Percentiles rank a stretch among this genome's conserved stretches.
Evolutionary conservation across 1,140 invertebrate genomes (phyloP).

Genomic region (Scaptomyza montana): DNA sequence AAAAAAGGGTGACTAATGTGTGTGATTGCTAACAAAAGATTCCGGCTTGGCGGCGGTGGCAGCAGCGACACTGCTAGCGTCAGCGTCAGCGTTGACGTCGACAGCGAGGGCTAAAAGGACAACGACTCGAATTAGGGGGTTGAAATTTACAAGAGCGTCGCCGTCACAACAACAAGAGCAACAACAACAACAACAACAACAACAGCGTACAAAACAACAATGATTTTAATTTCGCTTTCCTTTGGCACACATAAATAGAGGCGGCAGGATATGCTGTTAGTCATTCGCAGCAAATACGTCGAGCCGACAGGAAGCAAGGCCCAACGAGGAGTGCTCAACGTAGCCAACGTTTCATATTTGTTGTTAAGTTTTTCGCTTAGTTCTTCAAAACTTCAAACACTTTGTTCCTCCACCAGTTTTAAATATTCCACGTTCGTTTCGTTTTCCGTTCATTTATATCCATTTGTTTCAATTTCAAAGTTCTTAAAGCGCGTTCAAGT

Average conservation of each 20-base stretch:
- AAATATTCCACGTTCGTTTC: constrained; percentile 26
- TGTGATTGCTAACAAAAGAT: constrained; percentile 84
- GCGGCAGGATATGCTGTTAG: constrained; percentile 67
- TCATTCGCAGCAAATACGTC: constrained; percentile 83
- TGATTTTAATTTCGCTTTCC: constrained; percentile 83
- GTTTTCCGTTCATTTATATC: constrained; percentile 30
- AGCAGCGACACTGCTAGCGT: constrained; percentile 23
- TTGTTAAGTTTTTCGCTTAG: constrained; percentile 66
- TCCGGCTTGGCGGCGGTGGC: constrained; percentile 66
- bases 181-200: background rate
- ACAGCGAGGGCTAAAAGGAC: constrained; percentile 69
- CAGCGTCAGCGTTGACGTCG: constrained; percentile 1
- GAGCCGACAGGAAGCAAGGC: constrained; percentile 74
- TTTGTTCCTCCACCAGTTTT: constrained; percentile 27
- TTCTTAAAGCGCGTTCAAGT: constrained; percentile 61
- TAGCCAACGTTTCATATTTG: constrained; percentile 56
- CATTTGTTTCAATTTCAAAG: constrained; percentile 24
- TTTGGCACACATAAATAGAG: constrained; percentile 82
- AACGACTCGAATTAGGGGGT: constrained; percentile 73
- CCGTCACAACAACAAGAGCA: constrained; percentile 52
- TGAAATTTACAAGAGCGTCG: constrained; percentile 71
- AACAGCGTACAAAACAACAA: constrained; percentile 50
- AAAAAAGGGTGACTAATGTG: constrained; percentile 83
- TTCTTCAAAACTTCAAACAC: constrained; percentile 45
- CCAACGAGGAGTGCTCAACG: constrained; percentile 52